Base-by-base conservation (phyloP, 2,888 invertebrate genomes). In the Blastobasis adustella region DNA sequence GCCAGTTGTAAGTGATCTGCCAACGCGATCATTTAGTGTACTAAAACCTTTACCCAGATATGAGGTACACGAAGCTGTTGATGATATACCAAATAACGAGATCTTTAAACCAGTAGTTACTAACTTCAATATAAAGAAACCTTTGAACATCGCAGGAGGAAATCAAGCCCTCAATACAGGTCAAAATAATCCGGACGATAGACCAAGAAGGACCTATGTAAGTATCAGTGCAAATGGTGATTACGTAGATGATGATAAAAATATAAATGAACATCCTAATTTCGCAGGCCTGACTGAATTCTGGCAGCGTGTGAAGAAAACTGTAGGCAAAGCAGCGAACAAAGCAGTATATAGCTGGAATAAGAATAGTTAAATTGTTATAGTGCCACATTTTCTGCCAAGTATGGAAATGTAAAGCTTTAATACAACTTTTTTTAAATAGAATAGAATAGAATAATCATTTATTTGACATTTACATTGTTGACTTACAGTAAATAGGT, bases 1-100 rank as follows among this genome's bases (percentile, higher is more conserved):
- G 23, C 3, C 23, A 23, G 23, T 23, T 23, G 23, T 23, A 23
- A 23, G 2, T 23, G 23, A 23, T 23, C 23, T 3, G 23, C 23
- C 23, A 23, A 23, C 23, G 3, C 23, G 23, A 23, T 23, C 23
- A 23, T 23, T 23, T 23, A 23, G 23, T 23, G 3, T 23, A 23
- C 23, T 23, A 6, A 6, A 37, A 41, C 10, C 45, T 10, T 45
- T 45, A 45, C 10, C 59, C 4, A 60, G 49, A 2, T 85, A 85
- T 41, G 66, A 82, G 70, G 80, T 85, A 0, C 76, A 76, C 37
- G 85, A 85, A 63, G 65, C 69, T 5, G 60, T 82, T 2, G 55
- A 65, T 4, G 85, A 85, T 47, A 58, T 82, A 42, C 82, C 83
- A 1, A 75, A 83, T 47, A 58, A 69, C 4, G 64, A 67, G 10